Conservation (phyloP, 2,113 vertebrate genomes). For the Sakesphorus luctuosus region DNA sequence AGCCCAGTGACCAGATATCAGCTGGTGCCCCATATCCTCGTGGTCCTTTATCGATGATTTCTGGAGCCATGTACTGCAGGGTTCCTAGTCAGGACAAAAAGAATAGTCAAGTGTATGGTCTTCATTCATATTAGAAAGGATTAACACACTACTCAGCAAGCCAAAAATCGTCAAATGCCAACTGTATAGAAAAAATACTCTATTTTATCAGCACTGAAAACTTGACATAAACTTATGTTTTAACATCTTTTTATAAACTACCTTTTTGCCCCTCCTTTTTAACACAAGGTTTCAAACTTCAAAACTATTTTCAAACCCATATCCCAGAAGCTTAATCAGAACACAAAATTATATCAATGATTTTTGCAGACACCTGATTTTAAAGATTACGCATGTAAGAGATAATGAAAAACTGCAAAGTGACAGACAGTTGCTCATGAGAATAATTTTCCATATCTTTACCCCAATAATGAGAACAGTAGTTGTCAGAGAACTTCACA, state of each 20-base stretch:
- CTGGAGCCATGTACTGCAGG: constrained; percentile 85
- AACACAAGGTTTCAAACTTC: neutral
- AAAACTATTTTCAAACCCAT: neutral
- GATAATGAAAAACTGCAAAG: neutral
- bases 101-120: neutral
- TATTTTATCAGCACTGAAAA: neutral
- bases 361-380: neutral
- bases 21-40: constrained; percentile 79
- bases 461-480: neutral
- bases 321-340: neutral
- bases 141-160: neutral
- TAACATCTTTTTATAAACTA: neutral
- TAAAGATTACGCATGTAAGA: neutral
- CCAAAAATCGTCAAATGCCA: neutral
- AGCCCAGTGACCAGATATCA: constrained; percentile 86
- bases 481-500: neutral
- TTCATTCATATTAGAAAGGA: neutral
- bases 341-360: neutral
- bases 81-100: constrained; percentile 70
- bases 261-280: neutral
- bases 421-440: neutral
- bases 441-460: neutral
- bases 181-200: neutral
- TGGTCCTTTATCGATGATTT: constrained; percentile 81
- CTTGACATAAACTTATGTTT: neutral